Evolutionary conservation across 2,888 invertebrate genomes (phyloP), one percentile per base, ranked within the genome.

Genomic region (Scaptomyza flava): DNA sequence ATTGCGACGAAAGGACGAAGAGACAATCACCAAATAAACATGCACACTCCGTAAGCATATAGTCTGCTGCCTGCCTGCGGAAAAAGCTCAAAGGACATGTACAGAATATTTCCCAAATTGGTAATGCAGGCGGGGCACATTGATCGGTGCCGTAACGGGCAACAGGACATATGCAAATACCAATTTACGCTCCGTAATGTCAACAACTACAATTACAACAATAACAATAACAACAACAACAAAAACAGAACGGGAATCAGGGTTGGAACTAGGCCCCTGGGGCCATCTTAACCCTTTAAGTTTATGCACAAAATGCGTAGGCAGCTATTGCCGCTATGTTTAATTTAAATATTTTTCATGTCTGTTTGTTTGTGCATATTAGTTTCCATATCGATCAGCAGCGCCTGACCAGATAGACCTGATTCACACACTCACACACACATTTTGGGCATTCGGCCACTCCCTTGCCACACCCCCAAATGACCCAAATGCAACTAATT

Each of bases 151-250:
- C 17, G 69, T 38, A 54, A 48, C 74, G 54, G 57, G 36, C 64
- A 54, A 60, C 71, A 73, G 73, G 69, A 78, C 84, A 89, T 89
- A 85, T 89, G 84, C 88, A 85, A 89, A 85, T 85, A 85, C 78
- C 88, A 85, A 89, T 89, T 88, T 85, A 77, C 83, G 82, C 67
- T 79, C 66, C 77, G 82, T 82, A 81, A 81, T 81, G 89, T 84
- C 89, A 84, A 87, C 88, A 89, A 58, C 74, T 65, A 72, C 88
- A 65, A 87, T 89, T 89, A 83, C 87, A 80, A 77, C 64, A 72
- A 74, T 62, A 3, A 8, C 8, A 71, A 42, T 48, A 47, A 34
- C 52, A 45, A 31, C 34, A 17, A 17, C 17, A 17, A 17, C 17
- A 17, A 1, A 1, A 47, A 41, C 46, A 56, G 8, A 33, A 50